These are phyloP conservation scores for Cecidostiba fungosa DNA, from an alignment of 2,888 invertebrate species.

Conservation along the genomic window DNA sequence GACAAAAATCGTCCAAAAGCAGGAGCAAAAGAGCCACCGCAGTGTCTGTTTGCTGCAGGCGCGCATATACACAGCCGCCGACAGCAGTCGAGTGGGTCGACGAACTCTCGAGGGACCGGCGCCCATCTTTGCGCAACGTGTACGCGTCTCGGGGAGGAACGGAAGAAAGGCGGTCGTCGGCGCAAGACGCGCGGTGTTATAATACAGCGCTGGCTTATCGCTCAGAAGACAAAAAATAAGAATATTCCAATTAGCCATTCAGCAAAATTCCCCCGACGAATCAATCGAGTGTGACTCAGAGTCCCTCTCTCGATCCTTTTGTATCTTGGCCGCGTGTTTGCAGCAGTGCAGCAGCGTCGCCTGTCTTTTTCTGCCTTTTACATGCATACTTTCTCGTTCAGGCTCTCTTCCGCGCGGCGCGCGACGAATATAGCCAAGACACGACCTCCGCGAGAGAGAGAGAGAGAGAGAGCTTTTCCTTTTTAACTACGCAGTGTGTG, in stretches of 20 bases:
- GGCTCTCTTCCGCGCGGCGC: slow-evolving; percentile 22
- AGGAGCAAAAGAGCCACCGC: too few relatives aligned
- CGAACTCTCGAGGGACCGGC: slow-evolving; percentile 37
- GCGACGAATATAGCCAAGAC: slow-evolving; percentile 51
- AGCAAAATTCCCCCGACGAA: not conserved
- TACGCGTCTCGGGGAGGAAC: not conserved
- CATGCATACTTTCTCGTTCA: not conserved
- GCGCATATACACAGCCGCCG: too few relatives aligned
- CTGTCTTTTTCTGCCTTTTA: not conserved
- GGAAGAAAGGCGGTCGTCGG: not conserved
- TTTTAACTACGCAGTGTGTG: slow-evolving; percentile 26
- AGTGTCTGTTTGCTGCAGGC: too few relatives aligned
- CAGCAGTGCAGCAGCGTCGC: not conserved
- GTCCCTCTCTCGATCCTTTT: not conserved
- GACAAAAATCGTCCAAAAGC: too few relatives aligned
- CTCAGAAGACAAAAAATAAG: not conserved
- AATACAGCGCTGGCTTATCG: not conserved
- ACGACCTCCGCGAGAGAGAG: slow-evolving; percentile 18
- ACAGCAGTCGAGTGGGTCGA: slow-evolving; percentile 55
- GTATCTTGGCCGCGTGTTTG: not conserved
- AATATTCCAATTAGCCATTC: not conserved
- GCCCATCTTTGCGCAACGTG: slow-evolving; percentile 5
- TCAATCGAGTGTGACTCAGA: not conserved
- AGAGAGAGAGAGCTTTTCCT: slow-evolving; percentile 41
- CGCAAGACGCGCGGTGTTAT: too few relatives aligned